These are phyloP conservation scores for Zhengitettix transpicula DNA, from an alignment of 2,888 invertebrate genomes.

Conservation along the genomic window DNA sequence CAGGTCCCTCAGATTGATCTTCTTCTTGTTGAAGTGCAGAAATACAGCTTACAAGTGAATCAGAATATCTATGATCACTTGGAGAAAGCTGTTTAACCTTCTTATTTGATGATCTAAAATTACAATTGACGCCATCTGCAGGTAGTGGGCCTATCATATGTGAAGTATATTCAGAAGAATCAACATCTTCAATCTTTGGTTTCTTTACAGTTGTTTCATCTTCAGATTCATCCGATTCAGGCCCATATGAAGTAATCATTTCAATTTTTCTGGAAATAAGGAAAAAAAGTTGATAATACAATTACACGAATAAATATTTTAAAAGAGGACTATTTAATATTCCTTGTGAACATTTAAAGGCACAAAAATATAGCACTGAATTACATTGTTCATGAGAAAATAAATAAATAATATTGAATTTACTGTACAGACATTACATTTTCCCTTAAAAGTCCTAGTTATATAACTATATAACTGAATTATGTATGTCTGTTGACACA, in stretches of 20 bases:
- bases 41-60: background rate
- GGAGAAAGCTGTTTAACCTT: no score
- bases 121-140: no score
- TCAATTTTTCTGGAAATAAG: slow-evolving; percentile 32
- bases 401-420: no score
- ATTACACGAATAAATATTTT: background rate
- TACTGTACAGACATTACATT: no score
- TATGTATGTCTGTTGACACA: no score
- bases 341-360: no score
- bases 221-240: slow-evolving; percentile 33
- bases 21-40: background rate
- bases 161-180: background rate
- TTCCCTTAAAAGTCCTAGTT: no score
- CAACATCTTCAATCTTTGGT: background rate
- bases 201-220: slow-evolving; percentile 17
- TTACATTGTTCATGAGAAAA: no score
- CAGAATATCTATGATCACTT: background rate
- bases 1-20: background rate
- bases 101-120: no score
- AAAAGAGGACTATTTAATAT: background rate
- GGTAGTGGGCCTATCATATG: no score
- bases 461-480: no score
- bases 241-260: slow-evolving; percentile 37
- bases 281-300: background rate
- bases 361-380: no score